These are phyloP conservation scores for Ancistrus triradiatus DNA, from an alignment of 2,113 vertebrate species.

Conservation along the genomic window DNA sequence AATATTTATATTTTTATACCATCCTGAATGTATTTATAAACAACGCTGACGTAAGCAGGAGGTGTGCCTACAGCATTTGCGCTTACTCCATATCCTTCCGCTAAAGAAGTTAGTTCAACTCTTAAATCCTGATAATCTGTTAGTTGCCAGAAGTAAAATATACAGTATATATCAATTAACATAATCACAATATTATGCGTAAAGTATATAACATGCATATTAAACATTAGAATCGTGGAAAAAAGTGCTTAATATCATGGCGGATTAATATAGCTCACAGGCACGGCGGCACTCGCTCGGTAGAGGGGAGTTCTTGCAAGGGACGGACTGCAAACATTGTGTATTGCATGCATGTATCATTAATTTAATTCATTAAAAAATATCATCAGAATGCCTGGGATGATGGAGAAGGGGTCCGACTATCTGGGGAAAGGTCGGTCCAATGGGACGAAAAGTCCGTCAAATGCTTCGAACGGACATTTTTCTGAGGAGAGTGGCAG, in stretches of 20 bases:
- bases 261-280: slow-evolving; percentile 47
- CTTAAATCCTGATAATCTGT: too few relatives aligned
- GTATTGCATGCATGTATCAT: slow-evolving; percentile 35
- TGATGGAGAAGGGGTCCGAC: slow-evolving; percentile 90
- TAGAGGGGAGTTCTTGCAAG: slow-evolving; percentile 42
- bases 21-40: slow-evolving; percentile 11
- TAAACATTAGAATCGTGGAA: too few relatives aligned
- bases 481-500: slow-evolving; percentile 87
- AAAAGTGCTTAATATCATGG: too few relatives aligned
- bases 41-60: slow-evolving; percentile 22
- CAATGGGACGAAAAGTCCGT: slow-evolving; percentile 85
- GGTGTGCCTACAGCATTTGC: slow-evolving; percentile 28
- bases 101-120: slow-evolving; percentile 49
- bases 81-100: slow-evolving; percentile 56
- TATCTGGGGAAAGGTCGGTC: slow-evolving; percentile 81
- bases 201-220: too few relatives aligned
- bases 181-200: too few relatives aligned
- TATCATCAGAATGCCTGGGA: slow-evolving; percentile 76
- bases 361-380: background rate
- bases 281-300: slow-evolving; percentile 47
- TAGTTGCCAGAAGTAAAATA: too few relatives aligned
- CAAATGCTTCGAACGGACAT: slow-evolving; percentile 84
- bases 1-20: background rate
- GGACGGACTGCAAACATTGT: slow-evolving; percentile 29
- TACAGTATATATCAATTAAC: too few relatives aligned